Evolutionary conservation across 2,888 invertebrate species (phyloP).

Genomic region (Andrena minutula): DNA sequence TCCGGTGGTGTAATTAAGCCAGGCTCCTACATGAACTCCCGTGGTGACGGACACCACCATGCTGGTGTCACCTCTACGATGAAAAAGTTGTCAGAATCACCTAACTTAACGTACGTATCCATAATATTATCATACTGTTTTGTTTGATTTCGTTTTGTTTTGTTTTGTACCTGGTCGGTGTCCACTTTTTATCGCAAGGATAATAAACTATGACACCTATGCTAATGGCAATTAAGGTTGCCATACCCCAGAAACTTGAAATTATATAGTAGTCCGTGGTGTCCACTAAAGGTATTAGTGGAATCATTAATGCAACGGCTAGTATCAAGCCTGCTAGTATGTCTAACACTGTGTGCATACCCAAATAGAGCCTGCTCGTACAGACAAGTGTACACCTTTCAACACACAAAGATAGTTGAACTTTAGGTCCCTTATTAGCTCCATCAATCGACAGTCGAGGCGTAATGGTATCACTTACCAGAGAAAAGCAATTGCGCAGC

Average conservation of each 20-base stretch:
- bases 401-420: conserved; percentile 49
- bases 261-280: conserved; percentile 90
- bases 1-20: conserved; percentile 94
- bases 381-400: conserved; percentile 91
- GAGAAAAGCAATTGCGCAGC: conserved; percentile 87
- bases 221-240: conserved; percentile 88
- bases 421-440: conserved; percentile 24
- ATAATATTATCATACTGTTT: too few relatives aligned
- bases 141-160: not conserved
- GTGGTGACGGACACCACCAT: conserved; percentile 94
- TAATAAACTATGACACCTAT: conserved; percentile 91
- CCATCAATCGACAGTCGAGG: not conserved
- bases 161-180: conserved; percentile 91
- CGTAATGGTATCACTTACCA: conserved; percentile 85
- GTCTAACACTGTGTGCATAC: conserved; percentile 97
- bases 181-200: conserved; percentile 94
- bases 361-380: conserved; percentile 94
- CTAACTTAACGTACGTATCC: too few relatives aligned
- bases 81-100: not conserved
- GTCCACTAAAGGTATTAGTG: conserved; percentile 92
- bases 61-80: conserved; percentile 94
- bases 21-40: conserved; percentile 92
- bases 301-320: conserved; percentile 89
- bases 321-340: conserved; percentile 92
- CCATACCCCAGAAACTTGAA: conserved; percentile 88